Conservation (phyloP, 2,113 vertebrate genomes). For the Phylloscopus trochiloides region DNA sequence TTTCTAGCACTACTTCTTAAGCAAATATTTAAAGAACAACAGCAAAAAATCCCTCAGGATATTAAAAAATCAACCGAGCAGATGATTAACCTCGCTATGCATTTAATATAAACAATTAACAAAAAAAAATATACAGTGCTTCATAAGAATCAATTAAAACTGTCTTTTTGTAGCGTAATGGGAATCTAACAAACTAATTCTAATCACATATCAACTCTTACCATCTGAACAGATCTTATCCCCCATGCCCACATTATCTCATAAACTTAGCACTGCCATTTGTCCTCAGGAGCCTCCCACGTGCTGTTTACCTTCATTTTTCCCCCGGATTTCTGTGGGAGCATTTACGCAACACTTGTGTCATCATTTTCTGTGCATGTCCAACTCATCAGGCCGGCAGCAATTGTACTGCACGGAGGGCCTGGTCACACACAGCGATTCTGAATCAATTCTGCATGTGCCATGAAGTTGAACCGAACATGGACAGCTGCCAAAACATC, state of each 20-base stretch:
- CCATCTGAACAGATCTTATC: not conserved
- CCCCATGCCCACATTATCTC: not conserved
- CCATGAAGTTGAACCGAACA: not conserved
- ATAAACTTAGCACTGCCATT: not conserved
- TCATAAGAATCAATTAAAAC: conserved; percentile 1
- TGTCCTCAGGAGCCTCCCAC: not conserved
- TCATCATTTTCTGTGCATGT: not conserved
- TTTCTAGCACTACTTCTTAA: conserved; percentile 20
- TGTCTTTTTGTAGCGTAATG: not conserved
- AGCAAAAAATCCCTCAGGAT: conserved; percentile 26
- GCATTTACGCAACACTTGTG: not conserved
- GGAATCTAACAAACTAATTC: not conserved
- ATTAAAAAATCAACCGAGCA: conserved; percentile 42
- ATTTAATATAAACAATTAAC: conserved; percentile 48
- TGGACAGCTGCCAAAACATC: not conserved
- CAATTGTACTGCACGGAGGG: not conserved
- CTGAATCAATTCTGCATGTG: not conserved
- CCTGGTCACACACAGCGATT: not conserved
- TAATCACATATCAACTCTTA: not conserved
- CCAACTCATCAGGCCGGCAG: not conserved
- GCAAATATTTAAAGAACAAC: conserved; percentile 30
- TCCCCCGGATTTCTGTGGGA: not conserved
- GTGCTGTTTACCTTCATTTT: not conserved
- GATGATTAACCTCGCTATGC: conserved; percentile 36
- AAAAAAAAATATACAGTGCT: conserved; percentile 18